Evolutionary conservation across 2,888 invertebrate species (phyloP).

Genomic region (Brenthis ino): DNA sequence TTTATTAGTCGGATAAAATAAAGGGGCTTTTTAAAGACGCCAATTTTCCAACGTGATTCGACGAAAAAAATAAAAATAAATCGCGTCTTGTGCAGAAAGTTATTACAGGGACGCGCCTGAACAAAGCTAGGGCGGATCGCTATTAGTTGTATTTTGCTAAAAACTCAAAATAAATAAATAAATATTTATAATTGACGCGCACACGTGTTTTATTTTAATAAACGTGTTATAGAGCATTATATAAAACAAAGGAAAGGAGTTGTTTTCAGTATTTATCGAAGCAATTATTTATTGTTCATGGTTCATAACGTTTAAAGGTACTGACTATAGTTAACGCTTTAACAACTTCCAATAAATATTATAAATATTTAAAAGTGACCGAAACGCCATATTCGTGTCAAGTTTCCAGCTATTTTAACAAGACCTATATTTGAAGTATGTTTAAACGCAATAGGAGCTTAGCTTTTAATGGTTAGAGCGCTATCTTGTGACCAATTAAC

Average conservation of each 20-base stretch:
- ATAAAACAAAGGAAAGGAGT: conserved; percentile 38
- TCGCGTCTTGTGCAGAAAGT: too few species aligned
- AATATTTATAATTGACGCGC: conserved; percentile 6
- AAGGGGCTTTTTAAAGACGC: too few species aligned
- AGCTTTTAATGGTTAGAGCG: conserved; percentile 46
- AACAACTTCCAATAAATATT: conserved; percentile 70
- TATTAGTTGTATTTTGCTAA: background rate
- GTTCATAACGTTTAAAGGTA: conserved; percentile 67
- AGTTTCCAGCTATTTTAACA: conserved; percentile 42
- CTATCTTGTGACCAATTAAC: conserved; percentile 74
- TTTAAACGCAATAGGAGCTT: conserved; percentile 37
- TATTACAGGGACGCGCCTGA: too few species aligned
- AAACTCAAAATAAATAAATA: conserved; percentile 8
- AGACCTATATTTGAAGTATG: conserved; percentile 31
- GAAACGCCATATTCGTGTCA: conserved; percentile 47
- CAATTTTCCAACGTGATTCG: too few species aligned
- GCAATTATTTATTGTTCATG: conserved; percentile 64
- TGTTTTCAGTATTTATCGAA: conserved; percentile 34
- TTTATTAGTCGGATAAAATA: too few species aligned
- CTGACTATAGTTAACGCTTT: conserved; percentile 70
- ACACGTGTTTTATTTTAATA: conserved; percentile 15
- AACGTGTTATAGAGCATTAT: conserved; percentile 20
- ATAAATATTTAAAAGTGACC: conserved; percentile 71
- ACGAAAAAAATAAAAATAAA: too few species aligned
- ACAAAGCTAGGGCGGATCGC: too few species aligned